Conservation (phyloP, 2,888 invertebrate species). For the Pterostichus madidus region DNA sequence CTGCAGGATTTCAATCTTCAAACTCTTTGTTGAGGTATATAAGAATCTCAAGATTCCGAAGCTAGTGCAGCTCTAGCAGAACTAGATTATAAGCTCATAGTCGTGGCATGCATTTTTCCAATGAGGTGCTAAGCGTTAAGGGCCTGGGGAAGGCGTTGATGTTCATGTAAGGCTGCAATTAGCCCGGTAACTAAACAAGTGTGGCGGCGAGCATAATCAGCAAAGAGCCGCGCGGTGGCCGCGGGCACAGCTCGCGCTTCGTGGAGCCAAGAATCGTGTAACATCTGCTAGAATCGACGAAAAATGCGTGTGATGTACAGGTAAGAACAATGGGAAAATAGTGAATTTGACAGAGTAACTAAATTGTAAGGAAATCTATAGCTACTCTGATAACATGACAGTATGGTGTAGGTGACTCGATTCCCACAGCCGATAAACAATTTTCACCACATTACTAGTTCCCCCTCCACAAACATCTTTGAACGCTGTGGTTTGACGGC, state of each 20-base stretch:
- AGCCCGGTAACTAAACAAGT: constrained; percentile 21
- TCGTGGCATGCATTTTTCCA: neutral
- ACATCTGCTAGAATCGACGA: neutral
- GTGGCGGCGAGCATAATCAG: constrained; percentile 31
- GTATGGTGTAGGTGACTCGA: too few relatives aligned
- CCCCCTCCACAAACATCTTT: too few relatives aligned
- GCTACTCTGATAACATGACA: too few relatives aligned
- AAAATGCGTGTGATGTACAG: neutral
- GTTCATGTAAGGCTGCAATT: constrained; percentile 38
- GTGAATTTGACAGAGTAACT: neutral
- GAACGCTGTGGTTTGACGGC: too few relatives aligned
- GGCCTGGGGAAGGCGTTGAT: constrained; percentile 15
- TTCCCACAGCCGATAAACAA: too few relatives aligned
- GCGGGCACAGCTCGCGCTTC: constrained; percentile 16
- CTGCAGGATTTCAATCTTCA: neutral
- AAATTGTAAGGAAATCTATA: too few relatives aligned
- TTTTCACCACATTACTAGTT: too few relatives aligned
- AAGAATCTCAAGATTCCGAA: too few relatives aligned
- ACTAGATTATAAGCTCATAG: neutral
- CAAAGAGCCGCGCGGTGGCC: constrained; percentile 11
- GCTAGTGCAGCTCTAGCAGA: too few relatives aligned
- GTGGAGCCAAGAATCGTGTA: neutral
- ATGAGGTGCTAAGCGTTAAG: neutral
- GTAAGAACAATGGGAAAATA: neutral
- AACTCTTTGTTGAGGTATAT: neutral